Conservation (phyloP, 2,113 vertebrate species). For the Xiphophorus maculatus region DNA sequence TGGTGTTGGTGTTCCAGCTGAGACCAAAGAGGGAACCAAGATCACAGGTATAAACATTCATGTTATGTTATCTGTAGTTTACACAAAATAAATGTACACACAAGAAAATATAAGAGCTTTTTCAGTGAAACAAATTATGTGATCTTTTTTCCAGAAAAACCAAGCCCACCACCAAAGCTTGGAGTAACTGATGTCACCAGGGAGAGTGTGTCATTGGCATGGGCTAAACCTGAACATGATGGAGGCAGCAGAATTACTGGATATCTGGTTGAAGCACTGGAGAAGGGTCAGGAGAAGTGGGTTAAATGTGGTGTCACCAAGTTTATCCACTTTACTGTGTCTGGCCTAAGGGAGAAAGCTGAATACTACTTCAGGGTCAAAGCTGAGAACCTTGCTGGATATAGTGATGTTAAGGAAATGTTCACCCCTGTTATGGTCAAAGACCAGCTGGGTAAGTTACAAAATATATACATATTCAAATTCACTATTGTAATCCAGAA, state of each 20-base stretch:
- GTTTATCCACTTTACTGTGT: conserved; percentile 86
- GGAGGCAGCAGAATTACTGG: conserved; percentile 93
- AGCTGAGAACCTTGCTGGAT: conserved; percentile 95
- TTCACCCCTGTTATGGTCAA: conserved; percentile 89
- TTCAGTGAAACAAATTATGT: conserved; percentile 10
- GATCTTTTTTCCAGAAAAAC: conserved; percentile 87
- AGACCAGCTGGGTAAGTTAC: conserved; percentile 89
- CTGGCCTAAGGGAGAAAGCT: conserved; percentile 88
- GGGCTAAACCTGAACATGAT: conserved; percentile 96
- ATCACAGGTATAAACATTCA: conserved; percentile 87
- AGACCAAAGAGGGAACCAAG: conserved; percentile 94
- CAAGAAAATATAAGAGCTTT: neutral
- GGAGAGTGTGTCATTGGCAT: conserved; percentile 90
- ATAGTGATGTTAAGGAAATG: conserved; percentile 93
- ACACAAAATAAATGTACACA: neutral
- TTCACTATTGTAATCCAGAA: neutral
- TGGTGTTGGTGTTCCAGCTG: conserved; percentile 87
- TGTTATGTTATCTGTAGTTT: neutral
- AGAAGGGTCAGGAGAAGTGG: conserved; percentile 98
- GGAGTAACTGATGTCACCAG: conserved; percentile 91
- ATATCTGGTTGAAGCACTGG: conserved; percentile 91
- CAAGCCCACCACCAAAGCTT: conserved; percentile 93
- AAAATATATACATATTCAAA: neutral
- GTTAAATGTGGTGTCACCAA: conserved; percentile 92
- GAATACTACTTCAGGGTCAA: conserved; percentile 97